Evolutionary conservation across 2,797 vertebrate genomes (phyloP), one percentile per base, ranked within the genome.

Genomic region (Vultur gryphus): DNA sequence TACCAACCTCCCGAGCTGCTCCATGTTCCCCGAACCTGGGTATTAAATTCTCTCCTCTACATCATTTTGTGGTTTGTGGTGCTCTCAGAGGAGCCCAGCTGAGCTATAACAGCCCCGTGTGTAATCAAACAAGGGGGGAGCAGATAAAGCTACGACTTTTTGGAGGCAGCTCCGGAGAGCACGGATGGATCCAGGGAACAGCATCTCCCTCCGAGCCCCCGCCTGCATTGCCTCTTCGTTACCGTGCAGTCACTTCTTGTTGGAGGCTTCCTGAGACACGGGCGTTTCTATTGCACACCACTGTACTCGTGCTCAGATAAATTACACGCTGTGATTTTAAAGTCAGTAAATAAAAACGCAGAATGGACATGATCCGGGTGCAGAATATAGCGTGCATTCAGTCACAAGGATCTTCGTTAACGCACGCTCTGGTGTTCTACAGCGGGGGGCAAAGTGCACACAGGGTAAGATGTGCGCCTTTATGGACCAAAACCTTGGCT

Each of bases 11-110:
- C 66, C 1, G 3, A 67, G 71, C 62, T 51, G 37, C 55, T 52
- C 41, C 11, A 0, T 6, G 43, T 55, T 75, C 48, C 67, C 48
- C 11, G 7, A 62, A 79, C 19, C 37, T 7, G 25, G 33, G 31
- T 39, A 86, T 88, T 91, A 79, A 89, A 44, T 88, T 41, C 62
- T 46, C 67, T 49, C 46, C 46, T 46, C 80, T 65, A 2, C 81
- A n/a, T 89, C 84, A 76, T 89, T 76, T 88, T 52, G 87, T 90
- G 92, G 86, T 76, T 90, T 90, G 79, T 67, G 93, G 90, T 46
- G 58, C 72, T 71, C 49, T 65, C 23, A 9, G 67, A 83, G 55
- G 39, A 77, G 73, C 33, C 51, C 59, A 52, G 65, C 15, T 6
- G 66, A 90, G 87, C 92, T 44, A 49, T 13, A 39, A 59, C n/a